Evolutionary conservation across 2,113 vertebrate species (phyloP).

Genomic region (Pandion haliaetus): DNA sequence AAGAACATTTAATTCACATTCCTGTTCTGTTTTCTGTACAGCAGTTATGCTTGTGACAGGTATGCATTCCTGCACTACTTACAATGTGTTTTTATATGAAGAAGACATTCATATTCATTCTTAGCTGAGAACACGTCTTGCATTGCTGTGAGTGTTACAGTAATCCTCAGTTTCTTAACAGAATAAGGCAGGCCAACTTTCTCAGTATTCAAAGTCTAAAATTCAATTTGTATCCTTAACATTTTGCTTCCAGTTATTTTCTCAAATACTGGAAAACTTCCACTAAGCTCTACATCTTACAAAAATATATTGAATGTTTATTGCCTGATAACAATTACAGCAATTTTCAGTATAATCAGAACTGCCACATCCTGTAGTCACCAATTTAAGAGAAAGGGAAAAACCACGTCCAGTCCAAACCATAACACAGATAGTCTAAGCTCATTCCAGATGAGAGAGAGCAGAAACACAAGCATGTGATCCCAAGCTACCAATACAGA

Average conservation of each 20-base stretch:
- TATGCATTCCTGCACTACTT: conserved; percentile 32
- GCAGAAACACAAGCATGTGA: conserved; percentile 28
- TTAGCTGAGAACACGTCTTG: background rate
- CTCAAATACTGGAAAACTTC: conserved; percentile 42
- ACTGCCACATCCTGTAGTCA: conserved; percentile 58
- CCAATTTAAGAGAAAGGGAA: conserved; percentile 48
- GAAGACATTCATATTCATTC: conserved; percentile 41
- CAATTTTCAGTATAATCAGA: conserved; percentile 50
- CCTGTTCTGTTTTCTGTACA: conserved; percentile 67
- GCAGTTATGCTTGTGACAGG: conserved; percentile 40
- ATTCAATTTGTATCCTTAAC: conserved; percentile 30
- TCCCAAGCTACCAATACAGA: conserved; percentile 12
- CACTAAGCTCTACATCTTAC: background rate
- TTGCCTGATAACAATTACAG: conserved; percentile 59
- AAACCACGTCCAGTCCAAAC: conserved; percentile 31
- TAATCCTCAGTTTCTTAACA: conserved; percentile 33
- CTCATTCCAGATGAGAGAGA: conserved; percentile 17
- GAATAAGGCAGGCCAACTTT: conserved; percentile 27
- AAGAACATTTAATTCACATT: conserved; percentile 41
- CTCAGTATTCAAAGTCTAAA: conserved; percentile 11
- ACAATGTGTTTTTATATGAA: conserved; percentile 8
- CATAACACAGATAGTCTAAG: conserved; percentile 32
- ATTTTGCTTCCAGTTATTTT: conserved; percentile 48
- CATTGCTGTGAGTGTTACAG: background rate
- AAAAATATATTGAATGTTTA: conserved; percentile 55